Evolutionary conservation across 1,140 invertebrate species (phyloP), one percentile per base, ranked within the genome.

Genomic region (Drosophila repleta): DNA sequence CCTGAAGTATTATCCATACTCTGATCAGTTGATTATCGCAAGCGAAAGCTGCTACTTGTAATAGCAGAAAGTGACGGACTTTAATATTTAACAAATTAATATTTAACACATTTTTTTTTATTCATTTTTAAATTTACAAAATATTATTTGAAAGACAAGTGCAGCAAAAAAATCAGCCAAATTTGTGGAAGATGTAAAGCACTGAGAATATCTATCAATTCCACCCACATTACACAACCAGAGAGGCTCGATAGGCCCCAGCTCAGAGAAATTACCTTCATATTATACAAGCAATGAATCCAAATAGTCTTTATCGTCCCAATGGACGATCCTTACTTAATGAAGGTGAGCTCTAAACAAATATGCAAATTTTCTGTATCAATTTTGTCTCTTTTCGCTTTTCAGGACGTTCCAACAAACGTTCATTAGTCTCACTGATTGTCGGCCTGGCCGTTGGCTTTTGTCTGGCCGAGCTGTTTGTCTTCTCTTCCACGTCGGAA

Each of bases 381-480:
- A 7, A 32, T 41, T 41, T 5, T 41, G 4, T 5, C 20, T 4
- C n/a, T n/a, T n/a, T n/a, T n/a, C n/a, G n/a, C n/a, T 15, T 41
- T 43, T 6, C 29, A 79, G 88, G 76, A 45, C 85, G 79, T 43
- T 90, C 90, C n/a, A 91, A 91, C 69, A 90, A 90, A 52, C 89
- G 87, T 13, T 88, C 88, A 0, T 73, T 91, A 35, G 65, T 87
- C 20, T 90, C 90, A 4, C 60, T 92, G 3, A 90, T 91, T 20
- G 74, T 92, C 29, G 91, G 91, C 10, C 58, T 92, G 5, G 35
- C 91, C 13, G 79, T 91, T 17, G 91, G 91, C 29, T 91, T 92
- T 39, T 90, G 84, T 17, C 72, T 91, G 21, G 90, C 90, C 10
- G 84, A 90, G 63, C 65, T 91, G 0, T 91, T 92, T 15, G 71